Conservation (phyloP, 2,797 vertebrate genomes). For the Fistularia tabacaria region DNA sequence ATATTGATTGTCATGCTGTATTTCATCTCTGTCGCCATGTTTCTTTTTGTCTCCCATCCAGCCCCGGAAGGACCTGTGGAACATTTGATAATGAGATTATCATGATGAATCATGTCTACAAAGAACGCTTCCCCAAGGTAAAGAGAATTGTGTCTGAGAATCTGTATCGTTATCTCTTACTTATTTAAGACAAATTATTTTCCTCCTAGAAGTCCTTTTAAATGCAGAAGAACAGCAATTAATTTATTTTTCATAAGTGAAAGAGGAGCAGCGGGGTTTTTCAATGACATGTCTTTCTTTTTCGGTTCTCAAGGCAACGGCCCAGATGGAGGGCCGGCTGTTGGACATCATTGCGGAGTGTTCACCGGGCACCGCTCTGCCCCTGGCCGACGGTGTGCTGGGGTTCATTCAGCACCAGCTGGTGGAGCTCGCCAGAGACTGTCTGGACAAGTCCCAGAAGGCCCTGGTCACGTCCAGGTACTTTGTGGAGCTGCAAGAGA, state of each 20-base stretch:
- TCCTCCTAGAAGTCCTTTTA: neutral
- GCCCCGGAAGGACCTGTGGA: conserved; percentile 85
- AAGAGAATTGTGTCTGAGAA: neutral
- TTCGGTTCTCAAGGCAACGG: conserved; percentile 73
- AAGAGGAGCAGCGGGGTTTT: conserved; percentile 2
- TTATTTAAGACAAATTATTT: neutral
- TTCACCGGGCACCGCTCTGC: conserved; percentile 76
- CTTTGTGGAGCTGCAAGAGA: conserved; percentile 94
- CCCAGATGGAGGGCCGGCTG: conserved; percentile 91
- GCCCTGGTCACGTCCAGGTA: conserved; percentile 90
- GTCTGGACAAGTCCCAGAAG: conserved; percentile 87
- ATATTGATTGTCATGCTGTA: neutral
- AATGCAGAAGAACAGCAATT: neutral
- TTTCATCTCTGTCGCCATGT: conserved; percentile 4
- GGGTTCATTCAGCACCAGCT: conserved; percentile 96
- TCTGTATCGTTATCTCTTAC: neutral
- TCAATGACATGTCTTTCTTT: conserved; percentile 25
- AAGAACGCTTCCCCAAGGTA: conserved; percentile 93
- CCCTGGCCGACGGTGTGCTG: conserved; percentile 86
- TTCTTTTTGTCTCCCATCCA: conserved; percentile 52
- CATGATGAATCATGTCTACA: conserved; percentile 98
- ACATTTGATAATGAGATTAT: conserved; percentile 90
- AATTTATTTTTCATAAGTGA: neutral
- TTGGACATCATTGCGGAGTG: conserved; percentile 82
- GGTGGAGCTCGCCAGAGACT: conserved; percentile 88